A percentile compares a stretch with the other conserved stretches of the same genome.
Evolutionary conservation across 2,888 invertebrate species (phyloP).

Genomic region (Minunthozetes semirufus): DNA sequence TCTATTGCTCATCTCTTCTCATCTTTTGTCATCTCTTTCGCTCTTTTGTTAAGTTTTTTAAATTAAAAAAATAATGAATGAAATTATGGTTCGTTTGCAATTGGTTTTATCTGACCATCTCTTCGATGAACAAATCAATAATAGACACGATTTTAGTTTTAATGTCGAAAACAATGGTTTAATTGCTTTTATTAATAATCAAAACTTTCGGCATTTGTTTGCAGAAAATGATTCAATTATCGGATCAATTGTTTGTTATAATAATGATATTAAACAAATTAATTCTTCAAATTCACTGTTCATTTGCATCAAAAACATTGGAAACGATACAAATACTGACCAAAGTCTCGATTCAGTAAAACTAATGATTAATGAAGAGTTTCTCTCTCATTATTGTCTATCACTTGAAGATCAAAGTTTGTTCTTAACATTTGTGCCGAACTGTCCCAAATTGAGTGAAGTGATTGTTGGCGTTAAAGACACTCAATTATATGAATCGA

Average conservation of each 20-base stretch:
- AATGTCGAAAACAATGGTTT: neutral
- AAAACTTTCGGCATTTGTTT: neutral
- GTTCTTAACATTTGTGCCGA: neutral
- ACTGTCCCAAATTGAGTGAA: neutral
- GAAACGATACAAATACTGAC: neutral
- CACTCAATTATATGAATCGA: neutral
- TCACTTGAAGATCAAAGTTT: neutral
- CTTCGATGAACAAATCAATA: neutral
- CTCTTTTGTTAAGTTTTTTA: neutral
- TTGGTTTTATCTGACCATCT: neutral
- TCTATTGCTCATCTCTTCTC: neutral
- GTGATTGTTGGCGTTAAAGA: neutral
- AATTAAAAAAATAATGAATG: too few species aligned
- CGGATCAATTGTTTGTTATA: neutral
- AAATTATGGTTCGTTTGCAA: neutral
- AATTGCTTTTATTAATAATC: conserved; percentile 7
- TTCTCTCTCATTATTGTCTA: neutral
- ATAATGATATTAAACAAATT: neutral
- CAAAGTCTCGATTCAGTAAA: neutral
- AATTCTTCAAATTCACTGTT: conserved; percentile 12
- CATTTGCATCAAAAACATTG: neutral
- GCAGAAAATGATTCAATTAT: neutral
- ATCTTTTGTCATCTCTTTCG: neutral
- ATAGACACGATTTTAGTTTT: neutral
- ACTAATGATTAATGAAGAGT: conserved; percentile 10